Base-by-base conservation (phyloP, 2,797 vertebrate species). In the Poeciliopsis paucimaculata region DNA sequence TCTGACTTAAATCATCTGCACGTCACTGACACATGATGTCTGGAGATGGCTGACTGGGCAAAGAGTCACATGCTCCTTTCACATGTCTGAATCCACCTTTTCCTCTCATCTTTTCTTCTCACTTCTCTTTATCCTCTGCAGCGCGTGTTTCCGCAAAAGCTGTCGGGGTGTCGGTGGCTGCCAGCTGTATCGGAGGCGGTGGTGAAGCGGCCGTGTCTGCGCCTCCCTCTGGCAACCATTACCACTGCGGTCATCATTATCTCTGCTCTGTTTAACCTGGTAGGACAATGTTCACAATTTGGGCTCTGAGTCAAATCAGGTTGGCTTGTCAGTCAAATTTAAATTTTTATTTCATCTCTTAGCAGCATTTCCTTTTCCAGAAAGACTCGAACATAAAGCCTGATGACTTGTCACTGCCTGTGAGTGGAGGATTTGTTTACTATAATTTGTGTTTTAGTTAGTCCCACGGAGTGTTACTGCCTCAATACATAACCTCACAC, bases 191-290 rank as follows among this genome's bases (percentile, higher is more conserved):
- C 97, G 0, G 93, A 97, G 87, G 96, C 96, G 4, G 97, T 98
- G 89, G 97, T 97, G 73, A 97, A 96, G 3, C 95, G 92, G 84
- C 97, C 98, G 0, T 95, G 96, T 3, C 94, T 98, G 71, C 95
- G 98, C 82, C 94, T 98, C 80, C 95, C 96, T 1, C 92, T 99
- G 93, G 96, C 96, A 39, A 41, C 94, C 74, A 80, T 98, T 81
- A 96, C 96, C 3, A 95, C 97, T 0, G 83, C 94, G 46, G 95
- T 96, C 84, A 95, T 98, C 85, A 91, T 98, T 64, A 86, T 96
- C 47, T 84, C 98, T 57, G 96, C 98, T 4, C 78, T 98, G 51
- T 94, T 98, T 83, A 97, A 97, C 92, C 86, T 99, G 96, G 98
- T 99, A 90, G 94, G 85, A 66, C 55, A 46, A 5, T 5, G n/a